Evolutionary conservation across 35 echinoderm and acorn worm genomes (phyloP).

Genomic region (Lytechinus pictus): DNA sequence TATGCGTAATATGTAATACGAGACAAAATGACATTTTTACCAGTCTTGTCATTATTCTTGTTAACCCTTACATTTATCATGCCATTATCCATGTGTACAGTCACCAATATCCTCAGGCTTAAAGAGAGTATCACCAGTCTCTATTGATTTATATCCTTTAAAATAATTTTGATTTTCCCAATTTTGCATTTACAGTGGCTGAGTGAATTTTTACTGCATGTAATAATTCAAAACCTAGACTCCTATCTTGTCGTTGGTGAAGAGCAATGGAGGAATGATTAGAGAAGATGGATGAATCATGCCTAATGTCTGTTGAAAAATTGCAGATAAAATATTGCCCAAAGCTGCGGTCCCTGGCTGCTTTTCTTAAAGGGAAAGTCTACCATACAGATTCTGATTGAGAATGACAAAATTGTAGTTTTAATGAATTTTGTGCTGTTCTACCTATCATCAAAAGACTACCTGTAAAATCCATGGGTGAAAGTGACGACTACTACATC

Average conservation of each 20-base stretch:
- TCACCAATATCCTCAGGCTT: background rate
- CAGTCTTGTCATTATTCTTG: background rate
- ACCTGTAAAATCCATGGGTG: too few relatives aligned
- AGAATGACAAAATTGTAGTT: too few relatives aligned
- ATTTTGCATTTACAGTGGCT: background rate
- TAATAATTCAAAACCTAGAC: conserved; percentile 13
- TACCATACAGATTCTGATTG: too few relatives aligned
- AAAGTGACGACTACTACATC: too few relatives aligned
- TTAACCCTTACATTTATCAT: background rate
- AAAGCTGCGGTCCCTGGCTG: background rate
- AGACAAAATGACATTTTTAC: background rate
- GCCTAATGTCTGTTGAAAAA: background rate
- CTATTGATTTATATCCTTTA: background rate
- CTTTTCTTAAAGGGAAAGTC: background rate
- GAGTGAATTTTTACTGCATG: background rate
- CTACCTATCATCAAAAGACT: too few relatives aligned
- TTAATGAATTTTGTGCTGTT: too few relatives aligned
- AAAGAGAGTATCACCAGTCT: background rate
- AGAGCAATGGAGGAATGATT: conserved; percentile 50
- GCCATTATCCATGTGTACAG: background rate
- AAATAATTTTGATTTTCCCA: background rate
- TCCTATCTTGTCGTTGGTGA: background rate
- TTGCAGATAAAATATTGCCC: background rate
- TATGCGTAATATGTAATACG: too few relatives aligned
- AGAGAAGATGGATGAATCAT: conserved; percentile 37